These are phyloP conservation scores for Ophraella communa DNA, from an alignment of 2,888 invertebrate species.

Conservation along the genomic window DNA sequence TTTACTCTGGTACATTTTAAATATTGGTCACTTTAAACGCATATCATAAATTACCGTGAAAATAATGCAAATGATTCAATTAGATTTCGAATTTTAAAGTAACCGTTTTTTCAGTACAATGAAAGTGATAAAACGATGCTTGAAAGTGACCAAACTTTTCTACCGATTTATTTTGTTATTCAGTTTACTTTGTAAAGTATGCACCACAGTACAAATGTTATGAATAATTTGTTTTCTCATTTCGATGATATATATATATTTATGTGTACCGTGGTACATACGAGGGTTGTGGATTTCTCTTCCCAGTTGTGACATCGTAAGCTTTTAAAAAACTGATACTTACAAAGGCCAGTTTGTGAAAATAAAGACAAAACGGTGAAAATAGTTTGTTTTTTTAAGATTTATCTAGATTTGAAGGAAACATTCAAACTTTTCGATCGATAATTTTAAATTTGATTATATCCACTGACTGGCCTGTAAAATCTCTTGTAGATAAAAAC, in stretches of 20 bases:
- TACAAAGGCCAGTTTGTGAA: conserved; percentile 5
- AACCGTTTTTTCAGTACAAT: not conserved
- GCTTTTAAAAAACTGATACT: conserved; percentile 47
- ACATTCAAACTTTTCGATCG: too few species aligned
- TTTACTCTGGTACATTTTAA: not conserved
- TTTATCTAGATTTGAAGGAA: too few species aligned
- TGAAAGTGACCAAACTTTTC: conserved; percentile 7
- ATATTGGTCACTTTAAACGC: conserved; percentile 9
- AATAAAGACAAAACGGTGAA: too few species aligned
- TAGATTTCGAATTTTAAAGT: not conserved
- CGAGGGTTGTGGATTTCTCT: conserved; percentile 37
- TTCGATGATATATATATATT: too few species aligned
- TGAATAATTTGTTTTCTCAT: conserved; percentile 9
- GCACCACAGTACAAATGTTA: conserved; percentile 39
- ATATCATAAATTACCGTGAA: not conserved
- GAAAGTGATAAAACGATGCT: not conserved
- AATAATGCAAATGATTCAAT: not conserved
- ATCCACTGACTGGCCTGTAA: conserved; percentile 4
- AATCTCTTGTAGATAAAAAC: conserved; percentile 57
- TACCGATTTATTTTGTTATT: conserved; percentile 15
- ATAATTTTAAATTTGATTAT: not conserved
- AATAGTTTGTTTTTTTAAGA: too few species aligned
- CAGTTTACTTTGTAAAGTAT: conserved; percentile 36
- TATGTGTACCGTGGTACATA: conserved; percentile 41
- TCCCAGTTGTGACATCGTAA: conserved; percentile 46